Evolutionary conservation across 2,888 invertebrate species (phyloP).

Genomic region (Trachelus tabidus): DNA sequence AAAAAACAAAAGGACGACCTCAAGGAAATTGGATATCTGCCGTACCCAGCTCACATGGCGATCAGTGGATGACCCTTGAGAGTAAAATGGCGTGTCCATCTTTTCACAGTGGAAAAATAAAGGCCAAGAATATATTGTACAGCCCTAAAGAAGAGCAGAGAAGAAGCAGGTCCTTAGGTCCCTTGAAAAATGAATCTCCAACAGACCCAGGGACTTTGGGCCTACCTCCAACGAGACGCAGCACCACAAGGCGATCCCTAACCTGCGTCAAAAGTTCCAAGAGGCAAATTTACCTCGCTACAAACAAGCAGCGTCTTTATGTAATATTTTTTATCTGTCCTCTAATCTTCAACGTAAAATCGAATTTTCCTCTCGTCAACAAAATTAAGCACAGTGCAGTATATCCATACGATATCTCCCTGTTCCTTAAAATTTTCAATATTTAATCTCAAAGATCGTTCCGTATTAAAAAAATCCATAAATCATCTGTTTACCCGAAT

Average conservation of each 20-base stretch:
- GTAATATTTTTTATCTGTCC: not conserved
- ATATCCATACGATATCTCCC: not conserved
- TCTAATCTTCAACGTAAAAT: not conserved
- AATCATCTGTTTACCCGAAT: no score
- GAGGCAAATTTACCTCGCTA: slow-evolving; percentile 35
- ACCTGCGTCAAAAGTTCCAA: slow-evolving; percentile 44
- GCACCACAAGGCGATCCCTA: slow-evolving; percentile 36
- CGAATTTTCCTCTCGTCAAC: not conserved
- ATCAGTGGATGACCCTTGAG: not conserved
- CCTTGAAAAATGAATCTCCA: slow-evolving; percentile 57
- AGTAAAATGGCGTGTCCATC: not conserved
- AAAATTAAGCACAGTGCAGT: not conserved
- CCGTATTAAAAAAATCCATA: no score
- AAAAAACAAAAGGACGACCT: not conserved
- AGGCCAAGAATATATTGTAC: slow-evolving; percentile 25
- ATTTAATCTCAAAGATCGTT: not conserved
- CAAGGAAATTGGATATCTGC: not conserved
- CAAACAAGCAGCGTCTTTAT: slow-evolving; percentile 26
- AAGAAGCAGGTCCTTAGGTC: slow-evolving; percentile 50
- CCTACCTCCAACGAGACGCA: slow-evolving; percentile 8
- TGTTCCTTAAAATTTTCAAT: not conserved
- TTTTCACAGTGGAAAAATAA: not conserved
- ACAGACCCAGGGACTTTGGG: slow-evolving; percentile 41
- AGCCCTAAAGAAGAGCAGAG: slow-evolving; percentile 23
- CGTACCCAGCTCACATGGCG: not conserved